A percentile compares a stretch with the other conserved stretches of the same genome.
Conservation (phyloP, 2,797 vertebrate species). For the Anas bahamensis region DNA sequence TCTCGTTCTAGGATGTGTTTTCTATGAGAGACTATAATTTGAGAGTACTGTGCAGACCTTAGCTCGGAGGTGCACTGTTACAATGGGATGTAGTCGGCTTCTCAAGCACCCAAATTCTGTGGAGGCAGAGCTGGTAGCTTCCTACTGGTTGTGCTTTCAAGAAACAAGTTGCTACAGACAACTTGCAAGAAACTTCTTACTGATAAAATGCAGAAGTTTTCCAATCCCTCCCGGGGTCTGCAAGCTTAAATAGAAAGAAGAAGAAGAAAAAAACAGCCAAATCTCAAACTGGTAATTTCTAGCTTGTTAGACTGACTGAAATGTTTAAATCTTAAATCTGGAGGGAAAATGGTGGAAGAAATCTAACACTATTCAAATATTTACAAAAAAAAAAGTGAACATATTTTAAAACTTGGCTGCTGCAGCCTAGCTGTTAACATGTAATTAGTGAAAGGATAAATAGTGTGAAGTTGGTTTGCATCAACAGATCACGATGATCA, state of each 20-base stretch:
- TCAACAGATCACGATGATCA: background rate
- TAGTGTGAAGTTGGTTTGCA: background rate
- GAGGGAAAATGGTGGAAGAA: background rate
- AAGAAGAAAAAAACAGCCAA: background rate
- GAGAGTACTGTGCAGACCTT: too few species aligned
- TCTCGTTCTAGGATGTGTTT: background rate
- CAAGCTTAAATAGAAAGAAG: background rate
- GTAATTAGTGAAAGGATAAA: background rate
- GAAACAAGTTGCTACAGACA: background rate
- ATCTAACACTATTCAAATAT: background rate
- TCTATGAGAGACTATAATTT: background rate
- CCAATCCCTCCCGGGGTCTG: background rate
- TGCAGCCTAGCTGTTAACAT: background rate
- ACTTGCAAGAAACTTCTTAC: background rate
- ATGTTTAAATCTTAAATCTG: background rate
- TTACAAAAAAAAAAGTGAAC: too few species aligned
- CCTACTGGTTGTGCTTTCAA: background rate
- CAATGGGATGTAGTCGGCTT: background rate
- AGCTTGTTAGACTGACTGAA: background rate
- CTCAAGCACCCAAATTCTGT: background rate
- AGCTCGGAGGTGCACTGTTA: background rate
- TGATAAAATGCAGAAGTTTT: background rate
- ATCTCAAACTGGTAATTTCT: too few species aligned
- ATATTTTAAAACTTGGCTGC: background rate
- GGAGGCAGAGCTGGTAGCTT: background rate